Evolutionary conservation across 2,888 invertebrate genomes (phyloP), one percentile per base, ranked within the genome.

Genomic region (Pantelozetes paolii): DNA sequence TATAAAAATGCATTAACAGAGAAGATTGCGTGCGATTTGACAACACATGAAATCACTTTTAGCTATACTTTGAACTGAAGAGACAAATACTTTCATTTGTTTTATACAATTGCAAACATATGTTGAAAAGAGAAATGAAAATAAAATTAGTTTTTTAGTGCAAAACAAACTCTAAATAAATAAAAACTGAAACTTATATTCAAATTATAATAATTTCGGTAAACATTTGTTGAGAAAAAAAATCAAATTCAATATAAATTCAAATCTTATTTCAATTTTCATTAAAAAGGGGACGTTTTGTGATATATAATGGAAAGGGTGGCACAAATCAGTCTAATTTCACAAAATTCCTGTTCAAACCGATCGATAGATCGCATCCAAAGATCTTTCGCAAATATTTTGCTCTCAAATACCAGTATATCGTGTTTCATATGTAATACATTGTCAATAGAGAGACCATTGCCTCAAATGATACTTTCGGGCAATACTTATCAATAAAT

Each of bases 381-480:
- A 26, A 30, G n/a, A 18, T 30, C 30, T 59, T 26, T 1, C 2
- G 32, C 9, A 32, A 18, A 23, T 54, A 23, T 54, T 23, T 57
- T 9, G 1, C 18, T 15, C 48, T 3, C 6, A 15, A 48, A 30
- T 32, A 59, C 9, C 57, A 28, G 57, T 59, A 59, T 59, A 59
- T 59, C 59, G 59, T 59, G 59, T 59, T 59, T 59, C 59, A 28
- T 30, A 59, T 59, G 30, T 30, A 30, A 32, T 59, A 59, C 30
- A 59, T 32, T 59, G 59, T 59, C 59, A 18, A 59, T 59, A 59
- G 59, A 0, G 59, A 54, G 30, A 59, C 28, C 59, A 30, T 18
- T 59, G 40, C 67, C 67, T 67, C 40, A 67, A 67, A 67, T 67
- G 67, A 67, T 67, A 67, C 67, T 67, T 67, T 67, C 42, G 67